phyloP scores from a whole-genome alignment of 2,797 vertebrate genomes.

The Melanotaenia pygmaea region DNA sequence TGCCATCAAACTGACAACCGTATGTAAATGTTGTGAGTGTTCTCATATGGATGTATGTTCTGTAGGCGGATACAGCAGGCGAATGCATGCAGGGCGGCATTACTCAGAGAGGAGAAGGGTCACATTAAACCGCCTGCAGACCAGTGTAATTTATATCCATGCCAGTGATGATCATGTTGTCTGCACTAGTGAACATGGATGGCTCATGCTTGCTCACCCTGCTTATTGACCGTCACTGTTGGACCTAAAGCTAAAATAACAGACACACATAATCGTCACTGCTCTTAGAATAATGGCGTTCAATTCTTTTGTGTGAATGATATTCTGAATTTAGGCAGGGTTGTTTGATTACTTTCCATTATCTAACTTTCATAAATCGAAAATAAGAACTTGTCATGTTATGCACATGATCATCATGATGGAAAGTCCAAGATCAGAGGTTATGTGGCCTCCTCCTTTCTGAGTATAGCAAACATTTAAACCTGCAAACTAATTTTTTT shows the following conservation, averaged over 20 bases:
- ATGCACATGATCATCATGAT: constrained; percentile 33
- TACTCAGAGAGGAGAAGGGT: constrained; percentile 75
- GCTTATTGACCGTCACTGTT: constrained; percentile 46
- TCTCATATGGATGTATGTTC: constrained; percentile 65
- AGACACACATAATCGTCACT: constrained; percentile 38
- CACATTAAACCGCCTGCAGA: constrained; percentile 62
- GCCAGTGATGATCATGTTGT: constrained; percentile 48
- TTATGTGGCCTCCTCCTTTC: constrained; percentile 74
- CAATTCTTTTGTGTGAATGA: constrained; percentile 46
- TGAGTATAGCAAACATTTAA: constrained; percentile 64
- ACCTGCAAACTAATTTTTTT: constrained; percentile 49
- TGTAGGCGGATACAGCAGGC: constrained; percentile 56
- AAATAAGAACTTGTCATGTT: constrained; percentile 49
- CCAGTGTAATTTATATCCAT: constrained; percentile 42
- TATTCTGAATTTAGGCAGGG: constrained; percentile 24
- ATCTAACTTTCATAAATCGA: constrained; percentile 49
- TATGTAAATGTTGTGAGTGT: constrained; percentile 60
- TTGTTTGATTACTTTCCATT: constrained; percentile 44
- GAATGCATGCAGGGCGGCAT: constrained; percentile 65
- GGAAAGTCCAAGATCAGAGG: constrained; percentile 48
- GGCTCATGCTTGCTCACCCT: constrained; percentile 57
- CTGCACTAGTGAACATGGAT: constrained; percentile 52
- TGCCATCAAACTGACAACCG: constrained; percentile 58
- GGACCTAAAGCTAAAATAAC: constrained; percentile 51
- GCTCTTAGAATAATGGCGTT: constrained; percentile 42